Percentiles rank a stretch among this genome's conserved stretches.
Evolutionary conservation across 2,888 invertebrate genomes (phyloP).

Genomic region (Fissipunctia ypsillon): DNA sequence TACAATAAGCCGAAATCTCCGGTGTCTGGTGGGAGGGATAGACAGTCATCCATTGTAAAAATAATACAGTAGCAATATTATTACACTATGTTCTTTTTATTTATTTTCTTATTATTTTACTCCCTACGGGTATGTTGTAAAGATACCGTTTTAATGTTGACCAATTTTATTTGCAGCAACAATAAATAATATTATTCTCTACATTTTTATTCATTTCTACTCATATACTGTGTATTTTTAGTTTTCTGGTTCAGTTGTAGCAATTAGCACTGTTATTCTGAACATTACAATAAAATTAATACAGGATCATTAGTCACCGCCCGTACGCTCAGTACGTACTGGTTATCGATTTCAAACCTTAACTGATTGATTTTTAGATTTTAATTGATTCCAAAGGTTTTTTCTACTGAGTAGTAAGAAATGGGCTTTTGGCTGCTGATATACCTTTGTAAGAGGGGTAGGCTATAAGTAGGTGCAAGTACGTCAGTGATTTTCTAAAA

Average conservation of each 20-base stretch:
- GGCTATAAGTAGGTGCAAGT: neutral
- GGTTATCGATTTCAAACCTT: neutral
- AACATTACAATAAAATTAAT: neutral
- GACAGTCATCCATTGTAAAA: neutral
- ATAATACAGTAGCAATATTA: neutral
- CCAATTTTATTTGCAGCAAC: neutral
- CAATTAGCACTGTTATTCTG: neutral
- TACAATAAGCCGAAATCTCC: neutral
- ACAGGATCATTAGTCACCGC: neutral
- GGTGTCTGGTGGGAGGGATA: neutral
- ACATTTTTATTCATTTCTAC: neutral
- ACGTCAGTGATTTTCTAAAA: neutral
- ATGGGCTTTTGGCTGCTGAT: neutral
- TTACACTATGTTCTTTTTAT: neutral
- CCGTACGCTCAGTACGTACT: neutral
- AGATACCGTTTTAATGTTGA: neutral
- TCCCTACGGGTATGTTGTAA: too few relatives aligned
- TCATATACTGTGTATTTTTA: neutral
- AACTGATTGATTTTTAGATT: too few relatives aligned
- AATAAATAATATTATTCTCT: neutral
- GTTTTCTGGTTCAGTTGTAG: neutral
- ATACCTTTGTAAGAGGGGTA: neutral
- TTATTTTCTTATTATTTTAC: neutral
- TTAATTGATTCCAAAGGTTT: neutral
- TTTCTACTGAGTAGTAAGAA: neutral